Evolutionary conservation across 2,797 vertebrate genomes (phyloP).

Genomic region (Myripristis jacobus): DNA sequence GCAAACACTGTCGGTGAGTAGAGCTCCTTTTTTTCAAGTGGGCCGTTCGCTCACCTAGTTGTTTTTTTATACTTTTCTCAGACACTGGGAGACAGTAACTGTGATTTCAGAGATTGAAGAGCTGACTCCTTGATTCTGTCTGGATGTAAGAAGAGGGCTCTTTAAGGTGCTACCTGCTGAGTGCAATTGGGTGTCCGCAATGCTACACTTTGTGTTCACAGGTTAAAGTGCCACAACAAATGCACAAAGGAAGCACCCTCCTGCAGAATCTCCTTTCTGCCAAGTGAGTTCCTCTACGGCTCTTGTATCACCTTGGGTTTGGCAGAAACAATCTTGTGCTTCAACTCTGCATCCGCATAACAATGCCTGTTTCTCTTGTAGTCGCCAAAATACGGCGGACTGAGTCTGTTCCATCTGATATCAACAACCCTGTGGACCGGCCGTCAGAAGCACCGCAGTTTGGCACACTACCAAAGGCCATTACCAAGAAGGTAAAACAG

Average conservation of each 20-base stretch:
- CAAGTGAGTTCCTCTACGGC: conserved; percentile 82
- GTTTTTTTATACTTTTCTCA: not conserved
- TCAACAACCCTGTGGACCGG: conserved; percentile 97
- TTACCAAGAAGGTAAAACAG: conserved; percentile 93
- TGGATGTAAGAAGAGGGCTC: not conserved
- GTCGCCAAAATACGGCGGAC: conserved; percentile 96
- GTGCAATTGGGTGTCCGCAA: conserved; percentile 1
- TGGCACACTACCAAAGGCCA: conserved; percentile 95
- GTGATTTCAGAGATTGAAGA: not conserved
- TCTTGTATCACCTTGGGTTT: conserved; percentile 5
- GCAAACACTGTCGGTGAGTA: conserved; percentile 88
- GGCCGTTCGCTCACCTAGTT: not conserved
- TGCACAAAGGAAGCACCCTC: conserved; percentile 97
- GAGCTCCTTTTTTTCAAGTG: conserved; percentile 5
- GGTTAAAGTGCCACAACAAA: conserved; percentile 99
- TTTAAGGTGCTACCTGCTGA: not conserved
- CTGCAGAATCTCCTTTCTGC: conserved; percentile 96
- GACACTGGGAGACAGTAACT: too few species aligned
- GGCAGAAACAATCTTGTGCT: not conserved
- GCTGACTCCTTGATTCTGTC: too few species aligned
- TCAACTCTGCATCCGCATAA: too few species aligned
- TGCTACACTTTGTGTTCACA: conserved; percentile 66
- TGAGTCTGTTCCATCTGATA: conserved; percentile 97
- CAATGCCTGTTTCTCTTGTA: conserved; percentile 56
- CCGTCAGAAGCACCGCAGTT: conserved; percentile 91